Percentiles rank a stretch among this genome's conserved stretches.
phyloP scores from a whole-genome alignment of 2,797 vertebrate genomes.

The Trematomus bernacchii region DNA sequence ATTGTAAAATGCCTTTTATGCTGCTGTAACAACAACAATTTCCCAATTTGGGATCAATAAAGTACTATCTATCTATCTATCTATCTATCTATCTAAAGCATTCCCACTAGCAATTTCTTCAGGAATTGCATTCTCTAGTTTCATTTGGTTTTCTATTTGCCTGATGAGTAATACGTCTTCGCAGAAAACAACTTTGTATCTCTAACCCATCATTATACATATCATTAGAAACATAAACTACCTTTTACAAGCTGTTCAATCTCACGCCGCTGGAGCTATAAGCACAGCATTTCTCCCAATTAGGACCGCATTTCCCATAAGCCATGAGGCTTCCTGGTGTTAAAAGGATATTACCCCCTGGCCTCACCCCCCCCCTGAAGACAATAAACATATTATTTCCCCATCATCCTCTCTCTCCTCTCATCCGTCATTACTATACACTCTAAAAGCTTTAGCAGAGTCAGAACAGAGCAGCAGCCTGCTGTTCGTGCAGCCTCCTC shows the following conservation, averaged over 20 bases:
- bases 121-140: no score
- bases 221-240: background rate
- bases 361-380: constrained; percentile 23
- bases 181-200: no score
- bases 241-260: background rate
- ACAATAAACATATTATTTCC: constrained; percentile 33
- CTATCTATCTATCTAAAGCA: no score
- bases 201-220: background rate
- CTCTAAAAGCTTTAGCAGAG: constrained; percentile 18
- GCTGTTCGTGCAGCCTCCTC: background rate
- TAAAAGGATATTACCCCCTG: constrained; percentile 3
- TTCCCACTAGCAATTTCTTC: no score
- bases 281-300: constrained; percentile 13
- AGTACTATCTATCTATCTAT: no score
- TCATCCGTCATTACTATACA: background rate
- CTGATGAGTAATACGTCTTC: background rate
- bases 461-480: background rate
- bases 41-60: no score
- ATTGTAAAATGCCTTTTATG: no score
- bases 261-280: background rate
- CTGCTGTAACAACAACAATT: no score
- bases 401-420: background rate
- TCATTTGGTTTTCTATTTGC: background rate
- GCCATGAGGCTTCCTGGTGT: background rate
- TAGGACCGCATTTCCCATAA: constrained; percentile 36